phyloP scores from a whole-genome alignment of 2,113 vertebrate species.

The Otis tarda region DNA sequence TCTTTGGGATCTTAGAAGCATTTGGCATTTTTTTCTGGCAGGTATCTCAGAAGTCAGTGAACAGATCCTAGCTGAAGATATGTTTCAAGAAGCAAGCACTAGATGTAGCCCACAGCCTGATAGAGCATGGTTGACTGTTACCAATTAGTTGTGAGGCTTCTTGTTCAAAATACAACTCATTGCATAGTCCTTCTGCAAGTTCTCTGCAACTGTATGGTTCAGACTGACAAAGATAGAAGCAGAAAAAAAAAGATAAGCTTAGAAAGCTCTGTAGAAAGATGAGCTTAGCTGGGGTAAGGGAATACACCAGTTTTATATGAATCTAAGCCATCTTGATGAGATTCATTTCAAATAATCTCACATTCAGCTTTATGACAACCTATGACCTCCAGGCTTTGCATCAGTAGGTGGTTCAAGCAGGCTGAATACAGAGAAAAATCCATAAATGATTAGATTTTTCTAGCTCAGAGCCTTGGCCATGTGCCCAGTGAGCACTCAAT shows the following conservation, averaged over 20 bases:
- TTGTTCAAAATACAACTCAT: not conserved
- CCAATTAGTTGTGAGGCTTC: not conserved
- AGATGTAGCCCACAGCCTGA: not conserved
- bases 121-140: not conserved
- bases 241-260: not conserved
- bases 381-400: constrained; percentile 2
- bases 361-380: not conserved
- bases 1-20: not conserved
- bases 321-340: not conserved
- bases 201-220: not conserved
- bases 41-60: not conserved
- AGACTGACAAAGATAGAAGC: not conserved
- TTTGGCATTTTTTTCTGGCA: not conserved
- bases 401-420: not conserved
- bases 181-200: not conserved
- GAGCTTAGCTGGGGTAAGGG: not conserved
- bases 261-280: not conserved
- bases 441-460: constrained; percentile 8
- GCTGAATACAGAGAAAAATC: constrained; percentile 16
- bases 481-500: constrained; percentile 14
- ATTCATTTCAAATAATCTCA: not conserved
- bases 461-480: constrained; percentile 13
- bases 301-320: not conserved
- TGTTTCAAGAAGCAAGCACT: not conserved
- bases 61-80: not conserved